A percentile compares a stretch with the other conserved stretches of the same genome.
phyloP scores from a whole-genome alignment of 2,797 vertebrate genomes.

The Hydrolagus colliei region DNA sequence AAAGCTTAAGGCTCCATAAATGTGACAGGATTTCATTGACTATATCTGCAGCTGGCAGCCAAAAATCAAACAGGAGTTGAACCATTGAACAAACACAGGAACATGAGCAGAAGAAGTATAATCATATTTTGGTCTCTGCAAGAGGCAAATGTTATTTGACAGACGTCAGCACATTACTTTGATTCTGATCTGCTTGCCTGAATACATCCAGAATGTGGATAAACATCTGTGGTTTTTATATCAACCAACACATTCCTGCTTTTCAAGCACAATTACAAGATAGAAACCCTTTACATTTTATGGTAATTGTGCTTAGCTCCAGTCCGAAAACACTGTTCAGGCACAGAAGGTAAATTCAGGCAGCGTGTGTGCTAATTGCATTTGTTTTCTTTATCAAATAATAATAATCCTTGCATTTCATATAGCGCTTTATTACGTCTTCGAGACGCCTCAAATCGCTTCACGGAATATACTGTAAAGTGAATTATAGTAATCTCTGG shows the following conservation, averaged over 20 bases:
- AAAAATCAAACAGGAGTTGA: no score
- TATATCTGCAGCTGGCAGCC: no score
- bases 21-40: neutral
- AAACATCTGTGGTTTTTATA: neutral
- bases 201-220: neutral
- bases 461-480: neutral
- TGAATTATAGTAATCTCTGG: no score
- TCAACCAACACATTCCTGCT: neutral
- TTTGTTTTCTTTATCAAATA: neutral
- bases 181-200: neutral
- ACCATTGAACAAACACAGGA: no score
- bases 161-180: neutral
- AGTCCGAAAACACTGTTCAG: neutral
- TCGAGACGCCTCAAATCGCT: neutral
- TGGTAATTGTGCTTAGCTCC: neutral
- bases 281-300: neutral
- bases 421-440: neutral
- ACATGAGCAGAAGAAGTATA: neutral
- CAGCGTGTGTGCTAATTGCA: neutral
- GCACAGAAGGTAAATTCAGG: neutral
- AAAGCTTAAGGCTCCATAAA: neutral
- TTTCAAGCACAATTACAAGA: neutral
- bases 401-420: neutral
- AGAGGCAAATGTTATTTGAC: constrained; percentile 10
- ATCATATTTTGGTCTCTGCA: neutral